Evolutionary conservation across 2,888 invertebrate genomes (phyloP).

Genomic region (Epirrita christyi): DNA sequence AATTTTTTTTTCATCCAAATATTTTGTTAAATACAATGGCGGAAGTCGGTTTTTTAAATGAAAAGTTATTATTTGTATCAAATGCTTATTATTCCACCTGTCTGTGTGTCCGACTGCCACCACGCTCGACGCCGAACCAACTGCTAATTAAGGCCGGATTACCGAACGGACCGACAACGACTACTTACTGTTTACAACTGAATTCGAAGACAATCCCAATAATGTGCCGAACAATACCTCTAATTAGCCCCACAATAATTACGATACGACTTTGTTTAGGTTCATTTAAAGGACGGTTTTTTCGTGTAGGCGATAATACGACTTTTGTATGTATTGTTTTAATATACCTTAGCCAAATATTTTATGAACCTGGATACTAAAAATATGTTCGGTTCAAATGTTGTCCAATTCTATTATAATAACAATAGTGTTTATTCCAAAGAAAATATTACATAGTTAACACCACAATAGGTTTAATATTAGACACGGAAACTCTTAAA

Average conservation of each 20-base stretch:
- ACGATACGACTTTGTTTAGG: slow-evolving; percentile 31
- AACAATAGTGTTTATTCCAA: no score
- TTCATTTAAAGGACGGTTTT: slow-evolving; percentile 15
- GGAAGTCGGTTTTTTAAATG: no score
- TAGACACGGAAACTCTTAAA: no score
- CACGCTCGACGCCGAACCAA: slow-evolving; percentile 57
- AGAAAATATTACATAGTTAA: no score
- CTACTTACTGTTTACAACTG: slow-evolving; percentile 78
- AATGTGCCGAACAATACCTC: slow-evolving; percentile 67
- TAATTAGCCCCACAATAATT: slow-evolving; percentile 63
- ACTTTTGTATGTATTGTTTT: no score
- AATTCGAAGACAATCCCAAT: slow-evolving; percentile 77
- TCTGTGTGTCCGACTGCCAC: slow-evolving; percentile 51
- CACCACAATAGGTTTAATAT: no score
- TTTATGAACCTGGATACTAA: no score
- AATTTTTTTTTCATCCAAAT: no score
- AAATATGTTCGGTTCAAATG: no score
- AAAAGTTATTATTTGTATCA: neutral
- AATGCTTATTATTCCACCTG: slow-evolving; percentile 1
- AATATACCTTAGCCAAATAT: no score
- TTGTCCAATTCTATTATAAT: no score
- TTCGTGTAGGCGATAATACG: neutral
- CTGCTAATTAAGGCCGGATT: slow-evolving; percentile 82
- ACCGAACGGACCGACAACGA: slow-evolving; percentile 69
- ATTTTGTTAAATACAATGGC: no score